These are phyloP conservation scores for Escarpia spicata DNA, from an alignment of 2,888 invertebrate genomes.

Conservation along the genomic window DNA sequence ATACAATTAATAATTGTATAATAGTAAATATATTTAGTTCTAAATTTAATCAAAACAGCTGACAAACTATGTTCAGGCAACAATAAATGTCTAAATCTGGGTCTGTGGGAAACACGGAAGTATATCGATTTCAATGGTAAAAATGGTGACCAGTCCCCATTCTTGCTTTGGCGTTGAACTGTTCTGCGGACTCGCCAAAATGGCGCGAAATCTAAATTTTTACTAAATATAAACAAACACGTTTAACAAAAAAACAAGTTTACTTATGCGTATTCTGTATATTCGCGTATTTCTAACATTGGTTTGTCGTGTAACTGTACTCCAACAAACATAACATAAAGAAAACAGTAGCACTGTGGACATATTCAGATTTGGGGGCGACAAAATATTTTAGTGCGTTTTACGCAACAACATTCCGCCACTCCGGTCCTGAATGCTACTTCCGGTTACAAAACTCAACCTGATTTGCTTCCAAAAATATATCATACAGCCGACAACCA, in stretches of 20 bases:
- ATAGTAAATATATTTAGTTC: no score
- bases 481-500: background rate
- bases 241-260: background rate
- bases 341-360: background rate
- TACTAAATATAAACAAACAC: constrained; percentile 17
- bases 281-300: background rate
- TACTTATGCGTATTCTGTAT: background rate
- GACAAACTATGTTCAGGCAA: no score
- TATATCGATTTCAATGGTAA: background rate
- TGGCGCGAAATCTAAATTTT: background rate
- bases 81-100: no score
- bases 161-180: background rate
- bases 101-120: background rate
- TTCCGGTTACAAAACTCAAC: background rate
- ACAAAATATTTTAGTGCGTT: background rate
- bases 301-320: background rate
- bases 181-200: background rate
- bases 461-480: background rate
- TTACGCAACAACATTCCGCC: background rate
- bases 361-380: background rate
- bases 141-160: background rate
- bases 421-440: background rate
- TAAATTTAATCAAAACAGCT: no score
- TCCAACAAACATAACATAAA: background rate
- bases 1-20: no score